Evolutionary conservation across 2,888 invertebrate genomes (phyloP).

Genomic region (Cantharis lateralis): DNA sequence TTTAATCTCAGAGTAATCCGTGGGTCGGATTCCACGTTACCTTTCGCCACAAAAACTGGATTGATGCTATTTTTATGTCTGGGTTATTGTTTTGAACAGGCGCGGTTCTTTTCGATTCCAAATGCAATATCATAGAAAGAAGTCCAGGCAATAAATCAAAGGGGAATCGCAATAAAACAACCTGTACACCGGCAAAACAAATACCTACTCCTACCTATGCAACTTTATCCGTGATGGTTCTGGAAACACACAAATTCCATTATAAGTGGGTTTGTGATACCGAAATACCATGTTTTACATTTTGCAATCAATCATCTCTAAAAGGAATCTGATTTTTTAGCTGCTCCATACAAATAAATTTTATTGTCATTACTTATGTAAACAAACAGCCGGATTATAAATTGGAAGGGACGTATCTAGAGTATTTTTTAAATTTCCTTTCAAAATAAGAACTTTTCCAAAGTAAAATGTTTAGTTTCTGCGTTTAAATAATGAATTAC

Average conservation of each 20-base stretch:
- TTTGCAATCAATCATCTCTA: not conserved
- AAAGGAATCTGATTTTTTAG: not conserved
- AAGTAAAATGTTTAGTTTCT: too few relatives aligned
- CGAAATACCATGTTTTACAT: not conserved
- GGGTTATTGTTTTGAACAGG: not conserved
- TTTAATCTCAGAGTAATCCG: too few relatives aligned
- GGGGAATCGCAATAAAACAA: not conserved
- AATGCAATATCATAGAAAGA: not conserved
- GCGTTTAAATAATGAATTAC: too few relatives aligned
- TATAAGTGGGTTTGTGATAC: not conserved
- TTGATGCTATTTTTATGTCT: too few relatives aligned
- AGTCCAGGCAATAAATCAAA: not conserved
- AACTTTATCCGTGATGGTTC: not conserved
- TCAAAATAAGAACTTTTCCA: too few relatives aligned
- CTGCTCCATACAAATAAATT: not conserved
- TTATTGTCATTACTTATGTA: not conserved
- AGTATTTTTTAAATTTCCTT: too few relatives aligned
- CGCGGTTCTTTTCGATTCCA: not conserved
- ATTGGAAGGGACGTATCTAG: too few relatives aligned
- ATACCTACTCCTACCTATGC: not conserved
- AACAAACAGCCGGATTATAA: too few relatives aligned
- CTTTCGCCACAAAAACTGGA: too few relatives aligned
- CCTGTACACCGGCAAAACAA: not conserved
- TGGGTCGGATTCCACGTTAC: too few relatives aligned
- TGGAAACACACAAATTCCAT: not conserved